Conservation (phyloP, 2,888 invertebrate species). For the Ophion ventricosus region DNA sequence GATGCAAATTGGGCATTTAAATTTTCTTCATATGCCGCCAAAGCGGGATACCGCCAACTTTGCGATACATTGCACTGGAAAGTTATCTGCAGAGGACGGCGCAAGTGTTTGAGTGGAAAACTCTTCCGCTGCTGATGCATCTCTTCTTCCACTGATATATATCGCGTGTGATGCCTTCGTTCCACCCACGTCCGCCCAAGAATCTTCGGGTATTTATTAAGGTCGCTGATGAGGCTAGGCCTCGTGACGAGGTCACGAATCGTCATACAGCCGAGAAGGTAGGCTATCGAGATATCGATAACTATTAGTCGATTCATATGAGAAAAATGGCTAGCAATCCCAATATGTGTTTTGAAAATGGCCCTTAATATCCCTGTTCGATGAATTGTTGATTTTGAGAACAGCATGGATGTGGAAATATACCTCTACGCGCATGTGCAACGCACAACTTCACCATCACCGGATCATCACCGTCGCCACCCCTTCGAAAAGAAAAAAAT, state of each 20-base stretch:
- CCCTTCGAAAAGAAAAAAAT: too few species aligned
- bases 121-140: slow-evolving; percentile 31
- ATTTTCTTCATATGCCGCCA: neutral
- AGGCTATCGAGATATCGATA: slow-evolving; percentile 28
- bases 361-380: too few species aligned
- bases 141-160: neutral
- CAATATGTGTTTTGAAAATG: too few species aligned
- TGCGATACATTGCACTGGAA: neutral
- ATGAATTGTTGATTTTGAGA: too few species aligned
- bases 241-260: slow-evolving; percentile 31
- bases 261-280: slow-evolving; percentile 10
- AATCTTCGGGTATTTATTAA: slow-evolving; percentile 32
- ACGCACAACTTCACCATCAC: too few species aligned
- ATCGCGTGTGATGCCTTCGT: neutral
- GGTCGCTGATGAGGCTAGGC: slow-evolving; percentile 44
- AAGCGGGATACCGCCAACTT: neutral
- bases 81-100: neutral
- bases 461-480: too few species aligned
- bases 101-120: slow-evolving; percentile 49
- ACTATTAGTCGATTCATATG: too few species aligned
- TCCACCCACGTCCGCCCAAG: slow-evolving; percentile 9
- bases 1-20: too few species aligned
- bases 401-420: too few species aligned
- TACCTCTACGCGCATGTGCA: too few species aligned
- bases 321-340: too few species aligned